Evolutionary conservation across 2,888 invertebrate species (phyloP), one percentile per base, ranked within the genome.

Genomic region (Caenorhabditis sinica): DNA sequence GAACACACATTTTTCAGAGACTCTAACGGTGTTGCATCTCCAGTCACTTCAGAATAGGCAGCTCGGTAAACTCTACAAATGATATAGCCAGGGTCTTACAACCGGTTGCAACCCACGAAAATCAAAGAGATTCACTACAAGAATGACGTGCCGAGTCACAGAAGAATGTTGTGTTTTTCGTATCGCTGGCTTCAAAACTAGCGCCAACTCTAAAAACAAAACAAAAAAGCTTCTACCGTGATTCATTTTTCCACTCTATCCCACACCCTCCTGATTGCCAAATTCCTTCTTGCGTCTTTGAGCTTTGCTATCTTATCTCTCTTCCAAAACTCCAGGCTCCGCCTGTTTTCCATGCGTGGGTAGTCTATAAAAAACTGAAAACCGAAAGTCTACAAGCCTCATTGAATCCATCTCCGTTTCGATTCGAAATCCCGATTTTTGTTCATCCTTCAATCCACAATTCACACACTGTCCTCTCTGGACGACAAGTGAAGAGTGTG

Each of bases 381-480:
- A 58, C 40, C 23, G 23, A 58, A 40, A 36, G 23, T 9, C 40
- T 66, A 20, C 30, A 51, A 65, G 53, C 63, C 33, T 53, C 63
- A 53, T 66, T 66, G 43, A 43, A 40, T 75, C 23, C 33, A 20
- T 33, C 33, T n/a, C n/a, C n/a, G n/a, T n/a, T n/a, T n/a, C 8
- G 15, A 11, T 33, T 60, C 17, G 40, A 49, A 30, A 23, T 51
- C 30, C 51, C 68, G 60, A 33, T 60, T 60, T 33, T 15, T 5
- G 17, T 60, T 4, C 28, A 56, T 56, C 56, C 69, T 36, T 8
- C 15, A 58, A 33, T 60, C 73, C 73, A 51, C 73, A 51, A 30
- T 71, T 45, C 60, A 33, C 61, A 33, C 49, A 51, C 43, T 65
- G 60, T 65, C 63, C 61, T 73, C 61, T 73, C 73, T 66, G 15